A percentile compares a stretch with the other conserved stretches of the same genome.
Conservation (phyloP, 2,797 vertebrate species). For the Myoxocephalus aenaeus region DNA sequence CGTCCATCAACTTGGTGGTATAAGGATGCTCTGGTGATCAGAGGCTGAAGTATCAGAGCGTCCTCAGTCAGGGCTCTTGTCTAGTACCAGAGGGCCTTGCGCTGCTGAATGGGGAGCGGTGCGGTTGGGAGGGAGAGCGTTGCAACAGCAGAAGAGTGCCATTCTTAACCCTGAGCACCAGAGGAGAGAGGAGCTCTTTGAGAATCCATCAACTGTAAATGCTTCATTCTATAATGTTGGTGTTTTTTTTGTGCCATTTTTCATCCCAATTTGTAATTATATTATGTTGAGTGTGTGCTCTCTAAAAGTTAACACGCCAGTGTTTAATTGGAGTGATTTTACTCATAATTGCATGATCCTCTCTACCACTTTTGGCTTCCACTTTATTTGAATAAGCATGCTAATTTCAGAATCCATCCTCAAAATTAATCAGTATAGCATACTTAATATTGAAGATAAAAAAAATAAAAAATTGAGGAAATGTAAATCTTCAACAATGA, state of each 20-base stretch:
- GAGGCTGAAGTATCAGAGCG: constrained; percentile 83
- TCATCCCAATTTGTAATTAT: constrained; percentile 81
- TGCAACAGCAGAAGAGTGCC: constrained; percentile 77
- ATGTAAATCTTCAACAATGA: constrained; percentile 44
- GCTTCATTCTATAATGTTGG: constrained; percentile 78
- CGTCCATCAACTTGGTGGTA: constrained; percentile 80
- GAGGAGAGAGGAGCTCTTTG: constrained; percentile 80
- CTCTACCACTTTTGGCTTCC: constrained; percentile 85
- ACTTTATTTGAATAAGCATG: constrained; percentile 87
- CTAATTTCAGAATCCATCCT: constrained; percentile 80
- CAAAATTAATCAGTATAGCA: constrained; percentile 81
- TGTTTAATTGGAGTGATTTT: constrained; percentile 90
- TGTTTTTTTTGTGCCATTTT: constrained; percentile 81
- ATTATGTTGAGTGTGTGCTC: constrained; percentile 84
- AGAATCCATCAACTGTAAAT: constrained; percentile 81
- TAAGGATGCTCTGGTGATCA: constrained; percentile 83
- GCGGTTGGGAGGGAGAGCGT: constrained; percentile 58
- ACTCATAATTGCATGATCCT: constrained; percentile 87
- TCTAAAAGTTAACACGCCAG: constrained; percentile 85
- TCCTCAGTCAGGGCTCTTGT: constrained; percentile 83
- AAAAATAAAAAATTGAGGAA: constrained; percentile 73
- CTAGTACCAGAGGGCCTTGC: constrained; percentile 79
- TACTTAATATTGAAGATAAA: constrained; percentile 71
- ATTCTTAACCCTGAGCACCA: constrained; percentile 85
- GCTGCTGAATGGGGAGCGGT: constrained; percentile 75